Conservation (phyloP, 1,140 invertebrate genomes). For the Camponotus vicinus region DNA sequence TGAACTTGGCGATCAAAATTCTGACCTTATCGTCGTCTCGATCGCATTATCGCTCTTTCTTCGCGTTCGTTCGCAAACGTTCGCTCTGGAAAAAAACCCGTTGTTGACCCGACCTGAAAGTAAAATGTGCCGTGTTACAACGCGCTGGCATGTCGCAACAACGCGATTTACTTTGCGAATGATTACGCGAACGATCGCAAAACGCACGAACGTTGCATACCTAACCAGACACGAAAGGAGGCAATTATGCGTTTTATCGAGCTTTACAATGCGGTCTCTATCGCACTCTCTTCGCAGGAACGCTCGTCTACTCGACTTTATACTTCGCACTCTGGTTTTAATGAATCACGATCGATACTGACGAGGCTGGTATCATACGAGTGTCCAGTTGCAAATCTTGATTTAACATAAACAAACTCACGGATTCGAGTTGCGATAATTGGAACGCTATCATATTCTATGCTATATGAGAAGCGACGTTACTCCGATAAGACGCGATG, state of each 20-base stretch:
- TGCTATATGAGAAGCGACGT: background rate
- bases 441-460: background rate
- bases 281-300: background rate
- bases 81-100: background rate
- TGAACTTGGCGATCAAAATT: constrained; percentile 19
- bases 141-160: constrained; percentile 24
- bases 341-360: constrained; percentile 41
- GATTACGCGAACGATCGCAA: background rate
- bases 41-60: constrained; percentile 1
- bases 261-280: background rate
- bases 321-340: background rate
- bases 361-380: background rate
- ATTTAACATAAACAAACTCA: background rate
- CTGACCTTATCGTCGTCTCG: constrained; percentile 22
- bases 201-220: background rate
- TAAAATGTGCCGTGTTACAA: constrained; percentile 23
- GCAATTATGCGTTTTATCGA: background rate
- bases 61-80: constrained; percentile 3
- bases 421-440: background rate
- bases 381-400: constrained; percentile 21
- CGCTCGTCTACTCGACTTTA: constrained; percentile 33
- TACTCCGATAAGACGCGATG: background rate
- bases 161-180: background rate
- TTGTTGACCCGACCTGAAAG: constrained; percentile 26
- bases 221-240: background rate